A percentile compares a stretch with the other conserved stretches of the same genome.
Evolutionary conservation across 2,888 invertebrate species (phyloP).

Genomic region (Stenodera caucasica): DNA sequence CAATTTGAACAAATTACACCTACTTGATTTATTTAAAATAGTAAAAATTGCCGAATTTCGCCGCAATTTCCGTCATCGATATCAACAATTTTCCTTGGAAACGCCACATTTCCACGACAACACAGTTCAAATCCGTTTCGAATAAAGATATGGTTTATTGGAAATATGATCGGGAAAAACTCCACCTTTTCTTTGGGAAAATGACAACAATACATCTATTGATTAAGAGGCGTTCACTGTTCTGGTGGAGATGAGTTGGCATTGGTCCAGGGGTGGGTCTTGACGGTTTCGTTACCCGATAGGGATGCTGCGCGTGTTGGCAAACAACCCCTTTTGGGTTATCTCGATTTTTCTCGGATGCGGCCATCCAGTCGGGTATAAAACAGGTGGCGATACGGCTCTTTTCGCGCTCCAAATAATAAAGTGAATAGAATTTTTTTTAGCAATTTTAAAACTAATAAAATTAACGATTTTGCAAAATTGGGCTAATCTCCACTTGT

Average conservation of each 20-base stretch:
- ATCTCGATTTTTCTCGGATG: neutral
- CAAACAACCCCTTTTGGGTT: neutral
- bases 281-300: slow-evolving; percentile 1
- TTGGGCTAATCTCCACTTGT: neutral
- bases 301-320: slow-evolving; percentile 38
- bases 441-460: too few species aligned
- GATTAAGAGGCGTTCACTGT: slow-evolving; percentile 40
- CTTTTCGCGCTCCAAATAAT: neutral
- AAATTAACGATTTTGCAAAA: neutral
- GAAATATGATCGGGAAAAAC: slow-evolving; percentile 12
- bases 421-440: neutral
- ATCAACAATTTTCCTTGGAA: slow-evolving; percentile 20
- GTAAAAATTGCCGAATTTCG: slow-evolving; percentile 10
- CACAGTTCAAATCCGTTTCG: slow-evolving; percentile 4
- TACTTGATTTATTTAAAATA: neutral
- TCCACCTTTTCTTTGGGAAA: slow-evolving; percentile 29
- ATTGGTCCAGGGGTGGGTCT: slow-evolving; percentile 44
- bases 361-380: neutral
- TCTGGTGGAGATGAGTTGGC: slow-evolving; percentile 8
- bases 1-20: slow-evolving; percentile 3
- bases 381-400: neutral
- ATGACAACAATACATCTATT: slow-evolving; percentile 40
- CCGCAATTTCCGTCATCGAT: neutral
- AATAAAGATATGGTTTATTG: neutral
- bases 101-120: slow-evolving; percentile 20